phyloP scores from a whole-genome alignment of 2,888 invertebrate genomes.

The Pycnomerus fuliginosus region DNA sequence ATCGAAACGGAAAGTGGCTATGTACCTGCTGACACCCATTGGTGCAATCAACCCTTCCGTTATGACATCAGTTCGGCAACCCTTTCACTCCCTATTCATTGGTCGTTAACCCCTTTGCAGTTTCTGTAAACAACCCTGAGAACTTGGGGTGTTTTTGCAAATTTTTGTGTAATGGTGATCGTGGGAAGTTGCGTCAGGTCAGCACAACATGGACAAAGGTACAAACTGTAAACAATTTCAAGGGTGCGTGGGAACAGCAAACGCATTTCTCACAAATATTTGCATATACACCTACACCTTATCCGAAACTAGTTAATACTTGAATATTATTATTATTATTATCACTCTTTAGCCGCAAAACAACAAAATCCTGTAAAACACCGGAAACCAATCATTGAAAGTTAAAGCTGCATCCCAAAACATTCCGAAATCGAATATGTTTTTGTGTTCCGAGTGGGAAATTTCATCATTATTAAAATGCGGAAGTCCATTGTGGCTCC shows the following conservation, averaged over 20 bases:
- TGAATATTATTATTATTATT: too few relatives aligned
- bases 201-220: too few relatives aligned
- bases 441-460: background rate
- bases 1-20: slow-evolving; percentile 20
- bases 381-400: background rate
- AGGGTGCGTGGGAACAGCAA: too few relatives aligned
- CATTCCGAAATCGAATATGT: slow-evolving; percentile 1
- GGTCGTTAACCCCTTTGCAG: slow-evolving; percentile 22
- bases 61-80: slow-evolving; percentile 8
- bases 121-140: background rate
- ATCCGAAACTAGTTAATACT: too few relatives aligned
- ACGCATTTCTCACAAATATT: too few relatives aligned
- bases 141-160: too few relatives aligned
- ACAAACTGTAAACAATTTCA: too few relatives aligned
- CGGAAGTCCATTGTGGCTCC: slow-evolving; percentile 11
- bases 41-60: slow-evolving; percentile 24
- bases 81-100: slow-evolving; percentile 21
- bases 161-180: too few relatives aligned
- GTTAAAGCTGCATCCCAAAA: background rate
- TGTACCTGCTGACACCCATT: slow-evolving; percentile 22
- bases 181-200: too few relatives aligned
- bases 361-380: background rate
- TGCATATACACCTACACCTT: too few relatives aligned
- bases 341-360: too few relatives aligned
- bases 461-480: too few relatives aligned